Percentiles rank a stretch among this genome's conserved stretches.
Conservation (phyloP, 2,113 vertebrate genomes). For the Astatoreochromis straeleni region DNA sequence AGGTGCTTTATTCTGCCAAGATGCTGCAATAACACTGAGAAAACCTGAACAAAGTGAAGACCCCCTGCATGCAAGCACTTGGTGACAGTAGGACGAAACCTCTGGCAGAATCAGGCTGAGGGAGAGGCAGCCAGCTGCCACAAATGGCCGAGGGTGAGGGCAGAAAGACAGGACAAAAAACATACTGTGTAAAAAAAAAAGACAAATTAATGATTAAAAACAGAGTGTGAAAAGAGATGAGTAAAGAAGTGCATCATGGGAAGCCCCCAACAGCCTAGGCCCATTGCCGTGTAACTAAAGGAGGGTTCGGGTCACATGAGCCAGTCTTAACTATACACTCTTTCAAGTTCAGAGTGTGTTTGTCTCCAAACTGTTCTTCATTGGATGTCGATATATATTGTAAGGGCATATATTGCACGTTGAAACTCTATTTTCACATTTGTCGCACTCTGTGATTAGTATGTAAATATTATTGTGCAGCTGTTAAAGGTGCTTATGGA, state of each 20-base stretch:
- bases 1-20: background rate
- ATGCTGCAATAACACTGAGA: background rate
- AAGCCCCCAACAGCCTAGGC: background rate
- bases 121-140: background rate
- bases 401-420: rapidly evolving
- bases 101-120: background rate
- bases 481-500: background rate
- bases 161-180: background rate
- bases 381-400: background rate
- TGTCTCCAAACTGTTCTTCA: background rate
- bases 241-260: background rate
- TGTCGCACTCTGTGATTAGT: background rate
- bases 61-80: background rate
- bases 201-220: background rate
- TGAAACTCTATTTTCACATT: background rate
- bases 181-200: background rate
- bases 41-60: background rate
- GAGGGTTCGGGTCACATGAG: background rate
- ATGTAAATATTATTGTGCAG: background rate
- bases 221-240: background rate
- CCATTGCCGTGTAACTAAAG: background rate
- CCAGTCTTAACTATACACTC: background rate
- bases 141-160: background rate
- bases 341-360: background rate
- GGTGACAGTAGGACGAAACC: rapidly evolving